Base-by-base conservation (phyloP, 1,140 invertebrate species). In the Eurosta solidaginis region DNA sequence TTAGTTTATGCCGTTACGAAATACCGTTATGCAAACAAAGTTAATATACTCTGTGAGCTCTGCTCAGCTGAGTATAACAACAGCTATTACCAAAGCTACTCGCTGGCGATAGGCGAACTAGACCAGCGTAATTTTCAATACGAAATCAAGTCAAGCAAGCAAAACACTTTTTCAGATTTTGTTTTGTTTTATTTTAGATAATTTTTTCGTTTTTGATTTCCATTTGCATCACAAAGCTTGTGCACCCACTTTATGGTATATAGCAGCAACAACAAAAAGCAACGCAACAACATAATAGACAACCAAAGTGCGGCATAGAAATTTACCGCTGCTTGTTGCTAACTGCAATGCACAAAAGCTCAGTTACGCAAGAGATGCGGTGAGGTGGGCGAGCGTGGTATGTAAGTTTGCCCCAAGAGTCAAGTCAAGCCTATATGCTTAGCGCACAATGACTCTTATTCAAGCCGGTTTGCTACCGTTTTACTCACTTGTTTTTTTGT, bases 261-360 rank as follows among this genome's bases (percentile, higher is more conserved):
- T 17, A 33, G 59, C 33, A 68, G 40, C 59, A 59, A 17, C 29
- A 36, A 33, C 54, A 29, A 59, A 10, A 59, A 49, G 14, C 22
- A 59, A 59, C 52, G 22, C 47, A 50, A 50, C 22, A 52, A 12
- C 22, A 20, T 10, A 25, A 52, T 20, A 20, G 27, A 10, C 22
- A 52, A 52, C 27, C 10, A 20, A 47, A 9, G 45, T 17, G 45
- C 45, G 45, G 29, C 27, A n/a, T 1, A 68, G 59, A 42, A 68
- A 68, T 40, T 68, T 68, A 68, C 59, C 36, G 59, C 59, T 68
- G 59, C 59, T 42, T 68, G 59, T 68, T 68, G 59, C 59, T 40
- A 33, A 68, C 59, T 68, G 59, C 59, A n/a, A n/a, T n/a, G 14
- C 45, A 63, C 33, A 36, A 63, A 63, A 63, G 59, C 59, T 40